A percentile compares a stretch with the other conserved stretches of the same genome.
Evolutionary conservation across 2,888 invertebrate species (phyloP).

Genomic region (Smittia sp.): DNA sequence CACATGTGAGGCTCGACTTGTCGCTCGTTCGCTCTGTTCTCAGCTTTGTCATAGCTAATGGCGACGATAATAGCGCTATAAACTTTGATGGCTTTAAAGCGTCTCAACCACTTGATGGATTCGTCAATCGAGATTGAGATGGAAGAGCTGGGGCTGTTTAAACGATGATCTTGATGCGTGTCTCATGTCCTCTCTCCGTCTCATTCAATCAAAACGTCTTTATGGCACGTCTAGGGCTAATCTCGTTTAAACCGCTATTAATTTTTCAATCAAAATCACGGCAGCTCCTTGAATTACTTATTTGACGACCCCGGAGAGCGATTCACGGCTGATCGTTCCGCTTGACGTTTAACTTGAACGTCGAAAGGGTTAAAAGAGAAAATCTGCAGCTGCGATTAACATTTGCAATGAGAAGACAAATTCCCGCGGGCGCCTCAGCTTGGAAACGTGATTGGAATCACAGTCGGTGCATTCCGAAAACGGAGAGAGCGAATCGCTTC

Average conservation of each 20-base stretch:
- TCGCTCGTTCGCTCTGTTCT: background rate
- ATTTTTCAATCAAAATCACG: slow-evolving; percentile 25
- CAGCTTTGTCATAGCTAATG: background rate
- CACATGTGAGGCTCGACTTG: background rate
- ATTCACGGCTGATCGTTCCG: too few species aligned
- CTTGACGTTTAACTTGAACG: too few species aligned
- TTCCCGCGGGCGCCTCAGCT: background rate
- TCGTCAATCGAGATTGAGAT: background rate
- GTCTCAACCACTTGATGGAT: background rate
- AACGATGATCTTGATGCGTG: slow-evolving; percentile 16
- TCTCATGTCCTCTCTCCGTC: slow-evolving; percentile 6
- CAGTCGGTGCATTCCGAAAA: background rate
- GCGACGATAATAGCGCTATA: slow-evolving; percentile 2
- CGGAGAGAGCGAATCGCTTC: too few species aligned
- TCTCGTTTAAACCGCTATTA: slow-evolving; percentile 25
- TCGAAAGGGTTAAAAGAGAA: too few species aligned
- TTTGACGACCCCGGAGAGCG: background rate
- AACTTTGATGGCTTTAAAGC: background rate
- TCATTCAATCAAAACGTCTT: slow-evolving; percentile 10
- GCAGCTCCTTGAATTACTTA: background rate
- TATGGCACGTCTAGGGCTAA: slow-evolving; percentile 3
- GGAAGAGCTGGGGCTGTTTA: background rate
- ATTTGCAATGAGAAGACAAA: background rate
- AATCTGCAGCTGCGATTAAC: too few species aligned
- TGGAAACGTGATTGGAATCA: slow-evolving; percentile 4